A percentile compares a stretch with the other conserved stretches of the same genome.
Evolutionary conservation across 2,888 invertebrate genomes (phyloP).

Genomic region (Panopea generosa): DNA sequence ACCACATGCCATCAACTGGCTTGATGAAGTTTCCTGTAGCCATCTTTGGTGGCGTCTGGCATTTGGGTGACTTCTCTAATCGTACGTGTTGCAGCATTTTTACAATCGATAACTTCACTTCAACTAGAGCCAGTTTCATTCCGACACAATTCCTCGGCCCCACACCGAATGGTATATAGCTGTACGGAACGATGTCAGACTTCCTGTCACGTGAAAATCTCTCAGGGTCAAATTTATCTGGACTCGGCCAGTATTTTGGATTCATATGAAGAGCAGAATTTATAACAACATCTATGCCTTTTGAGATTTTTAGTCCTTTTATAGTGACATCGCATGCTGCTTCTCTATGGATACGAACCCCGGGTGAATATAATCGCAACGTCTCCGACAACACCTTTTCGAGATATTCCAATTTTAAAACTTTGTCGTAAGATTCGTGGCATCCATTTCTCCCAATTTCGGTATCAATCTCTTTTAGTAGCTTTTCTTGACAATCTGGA

Average conservation of each 20-base stretch:
- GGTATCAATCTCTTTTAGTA: constrained; percentile 61
- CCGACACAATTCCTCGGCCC: constrained; percentile 79
- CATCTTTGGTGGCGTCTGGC: constrained; percentile 35
- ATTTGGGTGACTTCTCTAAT: constrained; percentile 50
- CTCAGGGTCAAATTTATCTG: constrained; percentile 69
- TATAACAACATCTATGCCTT: constrained; percentile 56
- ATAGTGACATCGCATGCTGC: constrained; percentile 50
- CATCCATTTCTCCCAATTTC: constrained; percentile 14
- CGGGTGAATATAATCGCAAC: constrained; percentile 63
- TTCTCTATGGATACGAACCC: constrained; percentile 52
- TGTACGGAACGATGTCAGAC: constrained; percentile 54
- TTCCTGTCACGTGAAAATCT: constrained; percentile 62
- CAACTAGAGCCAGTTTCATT: constrained; percentile 70
- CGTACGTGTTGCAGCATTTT: constrained; percentile 64
- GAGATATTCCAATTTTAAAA: constrained; percentile 57
- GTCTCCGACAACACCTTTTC: constrained; percentile 67
- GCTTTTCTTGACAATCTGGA: constrained; percentile 83
- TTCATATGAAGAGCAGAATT: constrained; percentile 61
- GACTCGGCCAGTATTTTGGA: constrained; percentile 63
- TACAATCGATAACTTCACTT: constrained; percentile 69
- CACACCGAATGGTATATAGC: constrained; percentile 74
- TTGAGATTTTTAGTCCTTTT: constrained; percentile 62
- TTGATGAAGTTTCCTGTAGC: constrained; percentile 11
- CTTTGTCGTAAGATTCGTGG: constrained; percentile 53
- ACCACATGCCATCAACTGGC: constrained; percentile 19